phyloP scores from a whole-genome alignment of 1,140 invertebrate species.

The Bacillus rossius region DNA sequence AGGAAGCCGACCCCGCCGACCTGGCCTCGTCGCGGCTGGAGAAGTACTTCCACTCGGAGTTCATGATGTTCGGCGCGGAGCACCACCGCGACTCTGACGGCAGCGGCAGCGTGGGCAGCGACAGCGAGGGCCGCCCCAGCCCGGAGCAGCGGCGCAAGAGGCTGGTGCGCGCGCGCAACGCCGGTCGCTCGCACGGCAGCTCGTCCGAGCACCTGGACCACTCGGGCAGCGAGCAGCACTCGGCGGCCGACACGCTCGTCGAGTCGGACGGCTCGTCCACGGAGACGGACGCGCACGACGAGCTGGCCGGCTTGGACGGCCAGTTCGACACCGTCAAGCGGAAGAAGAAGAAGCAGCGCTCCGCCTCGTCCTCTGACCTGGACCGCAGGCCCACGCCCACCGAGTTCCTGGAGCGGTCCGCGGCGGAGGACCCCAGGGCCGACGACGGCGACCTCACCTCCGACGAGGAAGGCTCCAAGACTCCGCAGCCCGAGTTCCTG shows the following conservation, averaged over 20 bases:
- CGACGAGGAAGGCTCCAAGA: slow-evolving; percentile 49
- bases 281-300: slow-evolving; percentile 68
- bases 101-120: slow-evolving; percentile 74
- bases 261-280: slow-evolving; percentile 49
- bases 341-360: slow-evolving; percentile 60
- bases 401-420: neutral
- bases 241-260: slow-evolving; percentile 30
- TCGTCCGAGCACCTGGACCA: slow-evolving; percentile 59
- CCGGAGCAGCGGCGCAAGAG: slow-evolving; percentile 77
- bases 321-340: slow-evolving; percentile 79
- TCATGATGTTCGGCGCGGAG: slow-evolving; percentile 66
- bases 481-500: slow-evolving; percentile 51
- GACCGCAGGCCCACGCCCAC: neutral
- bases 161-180: slow-evolving; percentile 69
- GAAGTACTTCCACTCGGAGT: slow-evolving; percentile 84
- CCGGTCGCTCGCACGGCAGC: slow-evolving; percentile 70
- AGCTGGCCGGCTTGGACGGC: slow-evolving; percentile 43
- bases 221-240: slow-evolving; percentile 23
- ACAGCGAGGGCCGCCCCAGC: slow-evolving; percentile 79
- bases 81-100: slow-evolving; percentile 63
- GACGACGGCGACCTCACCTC: slow-evolving; percentile 35
- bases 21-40: slow-evolving; percentile 78
- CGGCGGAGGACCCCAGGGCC: slow-evolving; percentile 7
- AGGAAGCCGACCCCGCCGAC: slow-evolving; percentile 54
- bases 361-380: slow-evolving; percentile 20